Conservation (phyloP, 2,113 vertebrate genomes). For the Alectura lathami region DNA sequence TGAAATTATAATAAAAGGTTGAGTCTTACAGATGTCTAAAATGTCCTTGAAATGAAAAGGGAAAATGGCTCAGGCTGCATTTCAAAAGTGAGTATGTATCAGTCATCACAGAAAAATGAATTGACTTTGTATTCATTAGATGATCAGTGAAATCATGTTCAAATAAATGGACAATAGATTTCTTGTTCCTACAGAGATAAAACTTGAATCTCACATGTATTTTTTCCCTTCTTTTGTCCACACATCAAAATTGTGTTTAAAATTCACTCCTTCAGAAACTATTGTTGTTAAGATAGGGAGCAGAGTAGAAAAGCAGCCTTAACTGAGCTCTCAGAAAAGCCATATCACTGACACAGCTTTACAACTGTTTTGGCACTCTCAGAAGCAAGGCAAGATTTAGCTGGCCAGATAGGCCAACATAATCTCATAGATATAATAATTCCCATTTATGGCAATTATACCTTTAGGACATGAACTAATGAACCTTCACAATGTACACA, state of each 20-base stretch:
- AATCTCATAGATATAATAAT: not conserved
- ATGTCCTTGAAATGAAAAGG: slow-evolving; percentile 66
- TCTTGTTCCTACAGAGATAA: slow-evolving; percentile 18
- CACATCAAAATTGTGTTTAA: slow-evolving; percentile 18
- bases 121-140: slow-evolving; percentile 61
- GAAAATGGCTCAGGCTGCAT: slow-evolving; percentile 10
- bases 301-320: not conserved
- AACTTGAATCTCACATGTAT: slow-evolving; percentile 42
- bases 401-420: not conserved
- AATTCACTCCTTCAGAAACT: slow-evolving; percentile 6
- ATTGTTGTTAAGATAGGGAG: not conserved
- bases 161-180: slow-evolving; percentile 58
- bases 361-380: not conserved
- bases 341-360: not conserved
- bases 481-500: not conserved
- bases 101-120: slow-evolving; percentile 59
- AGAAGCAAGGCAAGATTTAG: not conserved
- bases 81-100: slow-evolving; percentile 52
- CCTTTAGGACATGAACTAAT: not conserved
- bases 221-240: not conserved
- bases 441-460: not conserved
- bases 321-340: not conserved
- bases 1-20: slow-evolving; percentile 67
- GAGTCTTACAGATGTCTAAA: slow-evolving; percentile 54
- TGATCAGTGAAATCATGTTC: slow-evolving; percentile 65